These are phyloP conservation scores for Cinclus mexicanus DNA, from an alignment of 2,113 vertebrate genomes.

Conservation along the genomic window DNA sequence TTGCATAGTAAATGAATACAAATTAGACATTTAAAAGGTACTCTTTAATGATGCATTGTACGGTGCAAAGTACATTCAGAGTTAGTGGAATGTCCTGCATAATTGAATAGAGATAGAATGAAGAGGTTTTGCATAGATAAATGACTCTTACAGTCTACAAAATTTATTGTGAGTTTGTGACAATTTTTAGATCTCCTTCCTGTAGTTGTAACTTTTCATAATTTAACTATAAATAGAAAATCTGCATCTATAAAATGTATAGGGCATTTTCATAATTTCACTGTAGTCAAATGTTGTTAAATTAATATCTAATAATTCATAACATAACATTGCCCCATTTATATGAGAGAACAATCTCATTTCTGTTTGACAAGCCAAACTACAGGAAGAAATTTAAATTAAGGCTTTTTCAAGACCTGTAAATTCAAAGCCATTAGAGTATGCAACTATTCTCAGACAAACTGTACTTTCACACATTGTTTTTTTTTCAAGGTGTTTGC, in stretches of 20 bases:
- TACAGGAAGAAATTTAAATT: neutral
- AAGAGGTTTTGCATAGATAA: neutral
- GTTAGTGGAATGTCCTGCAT: neutral
- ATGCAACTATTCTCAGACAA: neutral
- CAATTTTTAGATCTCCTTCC: neutral
- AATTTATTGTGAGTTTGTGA: neutral
- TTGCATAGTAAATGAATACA: conserved; percentile 17
- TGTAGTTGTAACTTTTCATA: neutral
- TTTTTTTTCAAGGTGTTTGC: neutral
- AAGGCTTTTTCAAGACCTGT: neutral
- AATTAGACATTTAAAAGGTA: conserved; percentile 1
- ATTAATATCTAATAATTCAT: neutral
- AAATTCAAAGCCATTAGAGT: neutral
- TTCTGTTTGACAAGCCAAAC: neutral
- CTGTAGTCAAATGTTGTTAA: neutral
- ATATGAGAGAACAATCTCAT: neutral
- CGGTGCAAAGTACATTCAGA: neutral
- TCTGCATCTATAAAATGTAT: neutral
- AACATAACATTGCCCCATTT: neutral
- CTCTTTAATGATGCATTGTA: neutral
- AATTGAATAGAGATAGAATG: neutral
- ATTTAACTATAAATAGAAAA: neutral
- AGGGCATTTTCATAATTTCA: neutral
- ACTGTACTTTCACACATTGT: neutral
- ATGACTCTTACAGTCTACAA: neutral